Base-by-base conservation (phyloP, 2,888 invertebrate genomes). In the Chaetoderma sp. region DNA sequence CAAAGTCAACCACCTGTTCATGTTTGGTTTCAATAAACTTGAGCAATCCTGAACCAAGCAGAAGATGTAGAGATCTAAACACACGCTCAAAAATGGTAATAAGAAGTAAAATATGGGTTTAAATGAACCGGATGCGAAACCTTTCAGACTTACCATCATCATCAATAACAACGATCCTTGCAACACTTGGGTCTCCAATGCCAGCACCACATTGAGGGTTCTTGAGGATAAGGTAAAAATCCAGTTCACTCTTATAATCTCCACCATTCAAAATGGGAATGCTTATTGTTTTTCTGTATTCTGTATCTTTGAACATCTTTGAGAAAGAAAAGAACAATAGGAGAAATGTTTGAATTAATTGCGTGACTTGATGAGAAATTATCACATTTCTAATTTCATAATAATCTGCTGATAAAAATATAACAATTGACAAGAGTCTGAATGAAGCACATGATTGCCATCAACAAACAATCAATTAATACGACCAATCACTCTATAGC, bases 81-180 rank as follows among this genome's bases (percentile, higher is more conserved):
- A n/a, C n/a, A n/a, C n/a, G n/a, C n/a, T n/a, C n/a, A n/a, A n/a
- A n/a, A n/a, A n/a, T n/a, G n/a, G n/a, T n/a, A n/a, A n/a, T n/a
- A n/a, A n/a, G n/a, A n/a, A n/a, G n/a, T 13, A 39, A 10, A 39
- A 39, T n/a, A 13, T 39, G n/a, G 10, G n/a, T 39, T 39, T 39
- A 39, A 39, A 39, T 39, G 10, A 39, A 39, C 39, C n/a, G n/a
- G 10, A 39, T 4, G 32, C 2, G 18, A n/a, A 16, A n/a, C n/a
- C n/a, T n/a, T n/a, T n/a, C n/a, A n/a, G n/a, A n/a, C 78, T 68
- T 65, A 84, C 84, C 83, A 61, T 84, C 82, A 70, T 84, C 83
- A 70, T 84, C 84, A 25, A 84, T 80, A 57, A 84, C 80, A 33
- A 79, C 81, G 44, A 84, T 74, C 52, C 81, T 74, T n/a, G 82